Base-by-base conservation (phyloP, 2,888 invertebrate genomes). In the Trisateles emortualis region DNA sequence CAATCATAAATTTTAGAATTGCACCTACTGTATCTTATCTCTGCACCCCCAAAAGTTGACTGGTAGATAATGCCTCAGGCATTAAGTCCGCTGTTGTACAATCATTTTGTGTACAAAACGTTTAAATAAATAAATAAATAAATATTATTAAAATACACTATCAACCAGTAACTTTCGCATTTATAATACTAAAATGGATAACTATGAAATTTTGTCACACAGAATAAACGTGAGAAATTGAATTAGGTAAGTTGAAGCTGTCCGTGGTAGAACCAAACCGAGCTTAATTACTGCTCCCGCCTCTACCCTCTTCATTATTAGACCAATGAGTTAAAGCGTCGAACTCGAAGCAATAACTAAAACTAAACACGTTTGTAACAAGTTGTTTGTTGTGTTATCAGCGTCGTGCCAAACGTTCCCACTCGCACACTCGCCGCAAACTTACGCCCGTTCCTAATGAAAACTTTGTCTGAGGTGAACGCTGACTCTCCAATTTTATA, bases 301-400 rank as follows among this genome's bases (percentile, higher is more conserved):
- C 26, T 43, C 41, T 80, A 81, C 87, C 83, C 86, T 84, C 88
- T 88, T 88, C 86, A 88, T 90, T 90, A 90, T 86, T 86, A 84
- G 86, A 87, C 77, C 88, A 90, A 89, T 90, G 89, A 90, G 87
- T 88, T 87, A 86, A 88, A 88, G 81, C 87, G 86, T 88, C 89
- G 88, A 91, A 90, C 87, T 90, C 84, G 79, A 79, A 83, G 90
- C 88, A 90, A 91, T 90, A 91, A 90, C 91, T 91, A 89, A 91
- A 91, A 91, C 91, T 91, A 90, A 92, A 91, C 90, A 90, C 89
- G 92, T 92, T 91, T 89, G 91, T 90, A 92, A 92, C 92, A 90
- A 92, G 90, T 91, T 92, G 91, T 90, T 90, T 90, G 91, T 91
- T 89, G 87, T 89, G 90, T 92, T 92, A 92, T 92, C 92, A 91